These are phyloP conservation scores for Litocranius walleri DNA, from an alignment of 2,113 vertebrate species.

Conservation along the genomic window DNA sequence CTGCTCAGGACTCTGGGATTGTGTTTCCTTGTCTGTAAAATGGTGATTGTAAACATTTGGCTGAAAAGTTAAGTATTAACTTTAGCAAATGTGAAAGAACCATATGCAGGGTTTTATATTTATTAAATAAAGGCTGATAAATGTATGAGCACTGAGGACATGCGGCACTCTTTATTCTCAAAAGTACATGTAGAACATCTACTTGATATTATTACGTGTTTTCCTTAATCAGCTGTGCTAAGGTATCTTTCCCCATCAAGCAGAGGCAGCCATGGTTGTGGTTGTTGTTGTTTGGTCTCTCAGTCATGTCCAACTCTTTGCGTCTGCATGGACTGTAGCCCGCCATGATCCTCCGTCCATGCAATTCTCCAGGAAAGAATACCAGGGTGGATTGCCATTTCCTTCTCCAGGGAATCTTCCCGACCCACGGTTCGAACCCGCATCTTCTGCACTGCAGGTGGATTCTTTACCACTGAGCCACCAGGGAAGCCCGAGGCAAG, in stretches of 20 bases:
- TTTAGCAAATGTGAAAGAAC: background rate
- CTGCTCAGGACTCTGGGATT: background rate
- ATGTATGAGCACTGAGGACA: background rate
- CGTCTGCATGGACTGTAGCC: background rate
- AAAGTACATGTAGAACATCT: background rate
- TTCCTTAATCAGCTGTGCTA: background rate
- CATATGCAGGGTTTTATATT: background rate
- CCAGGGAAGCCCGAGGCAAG: background rate
- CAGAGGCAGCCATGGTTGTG: background rate
- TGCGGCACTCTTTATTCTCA: background rate
- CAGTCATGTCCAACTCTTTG: background rate
- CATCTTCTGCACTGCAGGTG: background rate
- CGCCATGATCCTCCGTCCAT: background rate
- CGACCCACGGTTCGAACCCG: rapidly evolving
- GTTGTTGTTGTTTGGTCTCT: background rate
- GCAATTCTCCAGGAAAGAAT: background rate
- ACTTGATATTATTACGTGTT: background rate
- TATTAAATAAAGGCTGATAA: background rate
- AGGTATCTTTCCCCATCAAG: background rate
- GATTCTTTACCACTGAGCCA: background rate
- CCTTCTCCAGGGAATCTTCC: background rate
- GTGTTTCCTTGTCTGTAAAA: background rate
- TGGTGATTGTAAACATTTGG: background rate
- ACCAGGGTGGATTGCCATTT: background rate
- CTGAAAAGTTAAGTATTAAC: background rate